Percentiles rank a stretch among this genome's conserved stretches.
Conservation (phyloP, 1,140 invertebrate genomes). For the Copidosoma floridanum region DNA sequence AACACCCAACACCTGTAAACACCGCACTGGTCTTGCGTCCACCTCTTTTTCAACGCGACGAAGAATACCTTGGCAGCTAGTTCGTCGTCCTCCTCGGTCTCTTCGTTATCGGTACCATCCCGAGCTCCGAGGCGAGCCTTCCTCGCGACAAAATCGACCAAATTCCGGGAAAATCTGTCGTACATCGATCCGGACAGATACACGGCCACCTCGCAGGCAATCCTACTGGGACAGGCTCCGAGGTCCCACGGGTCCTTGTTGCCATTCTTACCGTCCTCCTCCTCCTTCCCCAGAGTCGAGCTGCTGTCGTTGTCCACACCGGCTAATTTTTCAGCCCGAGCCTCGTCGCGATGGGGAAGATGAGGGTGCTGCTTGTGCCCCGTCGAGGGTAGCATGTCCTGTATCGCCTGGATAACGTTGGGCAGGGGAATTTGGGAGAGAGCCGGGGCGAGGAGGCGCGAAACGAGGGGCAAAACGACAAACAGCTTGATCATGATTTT, state of each 20-base stretch:
- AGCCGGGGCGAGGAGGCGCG: slow-evolving; percentile 31
- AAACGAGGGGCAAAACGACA: slow-evolving; percentile 37
- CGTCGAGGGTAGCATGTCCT: no score
- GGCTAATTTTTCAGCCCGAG: no score
- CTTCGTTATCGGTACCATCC: neutral
- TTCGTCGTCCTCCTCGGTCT: neutral
- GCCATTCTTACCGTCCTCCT: neutral
- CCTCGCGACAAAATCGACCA: neutral
- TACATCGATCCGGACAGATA: slow-evolving; percentile 8
- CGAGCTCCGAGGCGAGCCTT: neutral
- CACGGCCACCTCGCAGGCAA: slow-evolving; percentile 36
- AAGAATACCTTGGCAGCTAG: slow-evolving; percentile 23
- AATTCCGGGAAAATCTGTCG: neutral
- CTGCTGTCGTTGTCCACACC: neutral
- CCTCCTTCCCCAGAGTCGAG: slow-evolving; percentile 15
- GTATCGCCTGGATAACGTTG: neutral
- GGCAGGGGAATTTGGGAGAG: slow-evolving; percentile 18
- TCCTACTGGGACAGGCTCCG: slow-evolving; percentile 33
- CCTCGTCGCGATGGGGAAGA: neutral
- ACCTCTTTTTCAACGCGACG: slow-evolving; percentile 22
- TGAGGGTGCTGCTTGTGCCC: slow-evolving; percentile 20
- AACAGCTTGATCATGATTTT: slow-evolving; percentile 38
- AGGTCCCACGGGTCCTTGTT: neutral
- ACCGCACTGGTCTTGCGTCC: slow-evolving; percentile 23
- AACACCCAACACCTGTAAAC: slow-evolving; percentile 23